A percentile compares a stretch with the other conserved stretches of the same genome.
Evolutionary conservation across 2,113 vertebrate species (phyloP).

Genomic region (Mesembrinibis cayennensis): DNA sequence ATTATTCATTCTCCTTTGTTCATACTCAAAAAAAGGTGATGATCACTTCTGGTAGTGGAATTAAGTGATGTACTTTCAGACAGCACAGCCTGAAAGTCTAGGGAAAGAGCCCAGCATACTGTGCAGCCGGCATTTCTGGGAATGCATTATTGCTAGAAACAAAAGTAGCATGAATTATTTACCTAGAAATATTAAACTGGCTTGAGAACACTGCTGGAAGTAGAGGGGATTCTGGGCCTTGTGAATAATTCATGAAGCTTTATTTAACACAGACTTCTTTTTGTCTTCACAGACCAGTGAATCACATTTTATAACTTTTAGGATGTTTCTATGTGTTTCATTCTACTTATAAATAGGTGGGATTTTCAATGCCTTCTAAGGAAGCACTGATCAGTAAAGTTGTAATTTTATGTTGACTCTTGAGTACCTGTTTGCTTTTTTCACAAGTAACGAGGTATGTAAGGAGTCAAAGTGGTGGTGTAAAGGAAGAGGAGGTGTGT

Average conservation of each 20-base stretch:
- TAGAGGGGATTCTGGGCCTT: not conserved
- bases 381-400: not conserved
- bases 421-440: not conserved
- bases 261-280: constrained; percentile 29
- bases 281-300: not conserved
- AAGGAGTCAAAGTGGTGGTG: not conserved
- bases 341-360: not conserved
- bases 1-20: not conserved
- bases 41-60: not conserved
- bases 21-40: not conserved
- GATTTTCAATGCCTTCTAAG: not conserved
- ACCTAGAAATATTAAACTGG: constrained; percentile 26
- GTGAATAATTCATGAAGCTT: constrained; percentile 32
- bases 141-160: constrained; percentile 14
- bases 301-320: not conserved
- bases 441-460: not conserved
- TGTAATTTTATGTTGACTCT: not conserved
- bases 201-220: constrained; percentile 28
- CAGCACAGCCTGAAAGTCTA: not conserved
- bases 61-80: not conserved
- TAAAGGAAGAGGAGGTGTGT: not conserved
- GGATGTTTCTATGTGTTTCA: not conserved
- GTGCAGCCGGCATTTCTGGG: not conserved
- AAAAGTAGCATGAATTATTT: constrained; percentile 56
- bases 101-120: not conserved